Evolutionary conservation across 2,113 vertebrate genomes (phyloP).

Genomic region (Saccopteryx bilineata): DNA sequence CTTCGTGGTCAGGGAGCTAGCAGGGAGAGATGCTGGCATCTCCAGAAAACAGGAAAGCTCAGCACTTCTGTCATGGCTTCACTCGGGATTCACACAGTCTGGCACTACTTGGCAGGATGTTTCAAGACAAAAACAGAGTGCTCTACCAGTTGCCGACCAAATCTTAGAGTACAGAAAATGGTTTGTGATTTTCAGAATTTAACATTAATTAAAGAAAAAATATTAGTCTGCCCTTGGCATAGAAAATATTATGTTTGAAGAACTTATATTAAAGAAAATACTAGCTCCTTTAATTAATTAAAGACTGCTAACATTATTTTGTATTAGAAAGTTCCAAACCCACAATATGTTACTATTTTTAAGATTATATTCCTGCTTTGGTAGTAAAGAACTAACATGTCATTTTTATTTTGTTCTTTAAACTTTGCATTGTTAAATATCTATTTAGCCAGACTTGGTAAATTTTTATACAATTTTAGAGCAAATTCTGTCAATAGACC

Average conservation of each 20-base stretch:
- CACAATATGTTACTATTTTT: background rate
- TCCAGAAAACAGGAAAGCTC: constrained; percentile 72
- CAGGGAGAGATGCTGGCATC: constrained; percentile 61
- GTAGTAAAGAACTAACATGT: background rate
- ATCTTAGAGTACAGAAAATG: background rate
- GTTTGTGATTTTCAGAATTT: background rate
- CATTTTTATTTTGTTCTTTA: background rate
- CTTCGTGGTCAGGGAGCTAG: constrained; percentile 80
- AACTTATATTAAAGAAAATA: background rate
- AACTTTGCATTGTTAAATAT: background rate
- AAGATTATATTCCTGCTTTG: background rate
- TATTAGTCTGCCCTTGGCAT: background rate
- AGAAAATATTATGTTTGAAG: background rate
- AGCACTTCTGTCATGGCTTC: background rate
- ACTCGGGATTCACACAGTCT: background rate
- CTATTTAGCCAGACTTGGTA: background rate
- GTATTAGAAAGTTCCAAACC: background rate
- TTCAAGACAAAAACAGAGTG: background rate
- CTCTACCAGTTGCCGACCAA: background rate
- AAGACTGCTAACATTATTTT: background rate
- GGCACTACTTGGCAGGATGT: constrained; percentile 31
- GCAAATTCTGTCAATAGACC: background rate
- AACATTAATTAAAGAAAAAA: background rate
- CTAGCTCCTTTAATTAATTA: background rate
- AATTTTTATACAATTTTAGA: background rate